Conservation (phyloP, 2,797 vertebrate species). For the Martes flavigula region DNA sequence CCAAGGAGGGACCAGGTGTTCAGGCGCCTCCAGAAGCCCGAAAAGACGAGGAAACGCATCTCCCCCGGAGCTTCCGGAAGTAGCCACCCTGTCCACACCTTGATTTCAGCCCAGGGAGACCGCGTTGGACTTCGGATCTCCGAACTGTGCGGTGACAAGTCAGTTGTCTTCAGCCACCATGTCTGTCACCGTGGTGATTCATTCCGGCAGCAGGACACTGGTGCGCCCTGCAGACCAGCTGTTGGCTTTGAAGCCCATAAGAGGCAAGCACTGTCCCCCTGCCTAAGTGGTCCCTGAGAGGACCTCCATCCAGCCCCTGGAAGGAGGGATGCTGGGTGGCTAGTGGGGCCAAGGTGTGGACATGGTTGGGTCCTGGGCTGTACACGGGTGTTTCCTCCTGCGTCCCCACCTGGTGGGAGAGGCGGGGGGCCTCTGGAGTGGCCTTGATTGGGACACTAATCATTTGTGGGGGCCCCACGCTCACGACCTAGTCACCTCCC, state of each 20-base stretch:
- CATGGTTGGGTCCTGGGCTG: neutral
- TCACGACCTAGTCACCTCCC: neutral
- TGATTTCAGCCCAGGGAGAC: neutral
- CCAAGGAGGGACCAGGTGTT: accelerated
- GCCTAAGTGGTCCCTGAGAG: accelerated
- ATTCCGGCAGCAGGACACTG: neutral
- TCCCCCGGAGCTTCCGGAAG: neutral
- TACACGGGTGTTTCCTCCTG: neutral
- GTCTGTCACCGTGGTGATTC: too few species aligned
- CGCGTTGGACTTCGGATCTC: neutral
- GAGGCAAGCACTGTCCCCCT: too few species aligned
- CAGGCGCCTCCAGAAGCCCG: neutral
- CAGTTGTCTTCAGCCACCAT: neutral
- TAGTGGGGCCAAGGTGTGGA: neutral
- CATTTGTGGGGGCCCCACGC: neutral
- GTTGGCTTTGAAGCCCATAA: accelerated
- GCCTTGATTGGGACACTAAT: neutral
- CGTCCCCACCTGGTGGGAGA: neutral
- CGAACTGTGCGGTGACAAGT: too few species aligned
- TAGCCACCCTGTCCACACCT: neutral
- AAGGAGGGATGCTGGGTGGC: accelerated
- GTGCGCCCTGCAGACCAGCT: neutral
- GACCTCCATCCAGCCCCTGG: neutral
- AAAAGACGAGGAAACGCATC: accelerated
- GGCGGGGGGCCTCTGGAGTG: neutral